Conservation (phyloP, 2,113 vertebrate species). For the Egretta garzetta region DNA sequence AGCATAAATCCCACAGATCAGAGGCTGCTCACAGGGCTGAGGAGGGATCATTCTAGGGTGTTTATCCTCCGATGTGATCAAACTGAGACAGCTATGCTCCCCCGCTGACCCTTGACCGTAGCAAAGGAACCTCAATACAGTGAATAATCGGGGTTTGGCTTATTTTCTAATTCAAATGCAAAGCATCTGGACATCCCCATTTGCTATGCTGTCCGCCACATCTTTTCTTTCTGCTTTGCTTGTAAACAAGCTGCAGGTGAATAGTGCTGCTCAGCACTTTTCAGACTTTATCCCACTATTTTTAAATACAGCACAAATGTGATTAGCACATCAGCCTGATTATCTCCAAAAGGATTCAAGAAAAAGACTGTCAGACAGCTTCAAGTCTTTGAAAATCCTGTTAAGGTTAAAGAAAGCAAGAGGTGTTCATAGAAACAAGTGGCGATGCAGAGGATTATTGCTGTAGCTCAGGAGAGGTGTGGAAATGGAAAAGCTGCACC, state of each 20-base stretch:
- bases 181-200: not conserved
- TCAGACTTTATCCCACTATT: not conserved
- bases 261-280: slow-evolving; percentile 27
- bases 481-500: not conserved
- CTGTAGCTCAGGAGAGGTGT: not conserved
- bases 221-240: not conserved
- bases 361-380: not conserved
- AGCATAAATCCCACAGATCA: slow-evolving; percentile 70
- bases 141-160: not conserved
- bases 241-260: slow-evolving; percentile 48
- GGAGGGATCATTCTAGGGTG: not conserved
- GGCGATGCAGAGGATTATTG: not conserved
- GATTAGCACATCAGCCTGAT: slow-evolving; percentile 55
- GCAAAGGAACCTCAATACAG: not conserved
- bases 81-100: not conserved
- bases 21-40: slow-evolving; percentile 40
- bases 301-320: slow-evolving; percentile 34
- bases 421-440: accelerated
- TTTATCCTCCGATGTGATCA: slow-evolving; percentile 29
- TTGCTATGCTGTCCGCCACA: not conserved
- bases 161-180: not conserved
- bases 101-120: not conserved
- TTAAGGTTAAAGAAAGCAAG: not conserved
- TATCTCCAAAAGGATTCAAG: slow-evolving; percentile 27
- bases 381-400: not conserved